These are phyloP conservation scores for Ophion costatus DNA, from an alignment of 2,888 invertebrate species.

Conservation along the genomic window DNA sequence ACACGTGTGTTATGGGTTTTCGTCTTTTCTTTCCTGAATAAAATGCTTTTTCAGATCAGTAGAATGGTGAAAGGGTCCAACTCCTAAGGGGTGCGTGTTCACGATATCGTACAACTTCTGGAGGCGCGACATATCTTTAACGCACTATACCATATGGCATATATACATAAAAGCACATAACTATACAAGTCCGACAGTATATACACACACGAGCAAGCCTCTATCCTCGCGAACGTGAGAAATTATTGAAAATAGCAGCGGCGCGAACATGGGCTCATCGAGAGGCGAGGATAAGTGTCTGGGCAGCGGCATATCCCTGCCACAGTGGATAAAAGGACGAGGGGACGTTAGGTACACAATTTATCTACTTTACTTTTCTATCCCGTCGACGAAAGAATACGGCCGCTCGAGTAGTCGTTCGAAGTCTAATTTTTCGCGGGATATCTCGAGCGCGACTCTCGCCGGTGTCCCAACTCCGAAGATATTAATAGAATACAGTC, in stretches of 20 bases:
- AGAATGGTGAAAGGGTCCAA: slow-evolving; percentile 69
- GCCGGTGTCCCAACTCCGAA: slow-evolving; percentile 5
- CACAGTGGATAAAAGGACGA: slow-evolving; percentile 91
- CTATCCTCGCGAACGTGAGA: not conserved
- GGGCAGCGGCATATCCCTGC: slow-evolving; percentile 86
- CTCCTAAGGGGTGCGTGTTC: slow-evolving; percentile 61
- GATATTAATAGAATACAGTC: slow-evolving; percentile 48
- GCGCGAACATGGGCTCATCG: slow-evolving; percentile 77
- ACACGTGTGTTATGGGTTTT: not conserved
- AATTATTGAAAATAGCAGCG: slow-evolving; percentile 11
- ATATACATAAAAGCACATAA: not conserved
- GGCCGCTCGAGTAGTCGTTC: not conserved
- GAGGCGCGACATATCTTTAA: not conserved
- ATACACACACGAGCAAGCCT: slow-evolving; percentile 10
- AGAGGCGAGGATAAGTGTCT: slow-evolving; percentile 78
- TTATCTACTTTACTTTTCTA: not conserved
- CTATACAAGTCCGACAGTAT: not conserved
- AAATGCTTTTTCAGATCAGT: slow-evolving; percentile 72
- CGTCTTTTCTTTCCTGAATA: not conserved
- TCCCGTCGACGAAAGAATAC: not conserved
- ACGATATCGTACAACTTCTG: slow-evolving; percentile 23
- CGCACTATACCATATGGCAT: not conserved
- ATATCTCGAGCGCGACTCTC: not conserved
- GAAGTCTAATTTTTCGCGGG: slow-evolving; percentile 1
- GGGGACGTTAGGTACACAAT: slow-evolving; percentile 85